Conservation (phyloP, 2,888 invertebrate genomes). For the Eupithecia centaureata region DNA sequence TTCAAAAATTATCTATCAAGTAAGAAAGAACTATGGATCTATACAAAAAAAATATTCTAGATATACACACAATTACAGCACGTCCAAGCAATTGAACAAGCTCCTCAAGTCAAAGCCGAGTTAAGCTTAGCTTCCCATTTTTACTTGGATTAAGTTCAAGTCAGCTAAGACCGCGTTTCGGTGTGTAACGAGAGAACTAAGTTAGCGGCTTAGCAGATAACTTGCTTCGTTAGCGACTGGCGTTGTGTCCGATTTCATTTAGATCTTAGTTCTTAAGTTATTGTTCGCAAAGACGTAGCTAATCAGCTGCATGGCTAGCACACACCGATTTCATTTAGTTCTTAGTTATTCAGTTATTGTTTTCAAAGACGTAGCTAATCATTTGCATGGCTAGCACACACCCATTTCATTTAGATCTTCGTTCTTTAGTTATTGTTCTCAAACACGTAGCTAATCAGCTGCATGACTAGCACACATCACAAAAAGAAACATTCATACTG, state of each 20-base stretch:
- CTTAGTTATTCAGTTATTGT: too few species aligned
- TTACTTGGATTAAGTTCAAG: conserved; percentile 28
- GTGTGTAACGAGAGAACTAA: conserved; percentile 25
- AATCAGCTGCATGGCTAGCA: neutral
- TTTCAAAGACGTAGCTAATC: too few species aligned
- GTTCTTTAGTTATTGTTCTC: too few species aligned
- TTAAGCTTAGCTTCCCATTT: conserved; percentile 13
- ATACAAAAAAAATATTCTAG: neutral
- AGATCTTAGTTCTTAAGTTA: neutral
- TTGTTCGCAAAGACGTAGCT: neutral
- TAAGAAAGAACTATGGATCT: too few species aligned
- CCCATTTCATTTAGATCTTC: too few species aligned
- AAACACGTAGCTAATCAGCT: too few species aligned
- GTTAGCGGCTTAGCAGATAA: conserved; percentile 26
- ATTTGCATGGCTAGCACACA: too few species aligned
- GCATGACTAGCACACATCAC: too few species aligned
- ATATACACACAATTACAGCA: neutral
- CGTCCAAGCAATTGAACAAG: neutral
- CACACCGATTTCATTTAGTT: too few species aligned
- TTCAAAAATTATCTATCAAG: too few species aligned
- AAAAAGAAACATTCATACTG: too few species aligned
- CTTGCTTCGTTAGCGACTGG: conserved; percentile 31
- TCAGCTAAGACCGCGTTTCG: conserved; percentile 20
- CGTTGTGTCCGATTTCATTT: conserved; percentile 5
- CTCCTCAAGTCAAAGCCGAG: neutral